Evolutionary conservation across 1,140 invertebrate species (phyloP).

Genomic region (Cydia splendana): DNA sequence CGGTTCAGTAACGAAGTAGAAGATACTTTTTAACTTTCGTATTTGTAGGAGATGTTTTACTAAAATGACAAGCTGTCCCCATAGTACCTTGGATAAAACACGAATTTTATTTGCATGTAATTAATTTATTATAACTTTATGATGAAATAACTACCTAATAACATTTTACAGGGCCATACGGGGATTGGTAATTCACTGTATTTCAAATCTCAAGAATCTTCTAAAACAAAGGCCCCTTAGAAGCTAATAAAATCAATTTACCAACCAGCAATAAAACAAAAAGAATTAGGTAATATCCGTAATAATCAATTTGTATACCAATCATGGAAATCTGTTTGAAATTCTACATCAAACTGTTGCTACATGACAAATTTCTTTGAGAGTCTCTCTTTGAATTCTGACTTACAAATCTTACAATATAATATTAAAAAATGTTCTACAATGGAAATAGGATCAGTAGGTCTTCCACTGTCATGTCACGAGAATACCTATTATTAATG

Average conservation of each 20-base stretch:
- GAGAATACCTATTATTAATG: too few relatives aligned
- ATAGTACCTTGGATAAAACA: neutral
- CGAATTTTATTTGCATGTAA: neutral
- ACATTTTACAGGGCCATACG: too few relatives aligned
- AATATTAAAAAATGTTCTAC: neutral
- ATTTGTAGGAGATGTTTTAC: neutral
- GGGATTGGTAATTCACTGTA: too few relatives aligned
- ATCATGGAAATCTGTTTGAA: neutral
- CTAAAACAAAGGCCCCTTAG: too few relatives aligned
- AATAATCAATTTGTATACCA: neutral
- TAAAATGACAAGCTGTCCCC: neutral
- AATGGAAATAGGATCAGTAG: neutral
- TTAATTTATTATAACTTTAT: neutral
- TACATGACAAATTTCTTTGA: neutral
- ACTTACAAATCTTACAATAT: neutral
- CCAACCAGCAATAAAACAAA: neutral
- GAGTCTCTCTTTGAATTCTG: neutral
- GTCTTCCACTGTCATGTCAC: too few relatives aligned
- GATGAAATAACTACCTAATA: too few relatives aligned
- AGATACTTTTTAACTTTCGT: conserved; percentile 2
- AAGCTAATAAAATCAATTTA: neutral
- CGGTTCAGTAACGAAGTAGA: neutral
- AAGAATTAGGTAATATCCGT: neutral
- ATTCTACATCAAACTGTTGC: neutral
- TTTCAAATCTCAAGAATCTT: too few relatives aligned